phyloP scores from a whole-genome alignment of 1,140 invertebrate species.

The Tetragonula clypearis region DNA sequence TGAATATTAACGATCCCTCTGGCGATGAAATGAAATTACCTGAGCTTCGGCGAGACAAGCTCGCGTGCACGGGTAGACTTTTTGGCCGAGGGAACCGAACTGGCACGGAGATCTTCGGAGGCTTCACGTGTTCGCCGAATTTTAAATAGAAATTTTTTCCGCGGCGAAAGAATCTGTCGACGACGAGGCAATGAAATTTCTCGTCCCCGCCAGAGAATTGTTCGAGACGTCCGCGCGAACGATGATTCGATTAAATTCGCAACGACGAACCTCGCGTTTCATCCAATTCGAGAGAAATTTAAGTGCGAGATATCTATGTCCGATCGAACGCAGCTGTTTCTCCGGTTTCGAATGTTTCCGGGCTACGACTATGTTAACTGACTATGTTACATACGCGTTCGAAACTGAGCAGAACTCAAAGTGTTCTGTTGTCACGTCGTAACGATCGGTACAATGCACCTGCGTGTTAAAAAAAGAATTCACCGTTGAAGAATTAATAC shows the following conservation, averaged over 20 bases:
- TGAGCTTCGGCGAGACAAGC: background rate
- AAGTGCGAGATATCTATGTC: background rate
- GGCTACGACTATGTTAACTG: too few relatives aligned
- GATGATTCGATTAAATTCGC: background rate
- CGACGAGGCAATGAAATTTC: background rate
- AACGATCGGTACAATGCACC: too few relatives aligned
- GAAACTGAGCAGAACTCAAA: too few relatives aligned
- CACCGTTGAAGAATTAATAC: too few relatives aligned
- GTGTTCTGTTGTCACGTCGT: too few relatives aligned
- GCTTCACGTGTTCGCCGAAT: background rate
- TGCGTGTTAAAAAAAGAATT: too few relatives aligned
- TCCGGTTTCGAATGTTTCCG: too few relatives aligned
- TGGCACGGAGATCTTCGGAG: background rate
- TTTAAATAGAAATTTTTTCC: background rate
- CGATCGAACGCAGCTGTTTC: too few relatives aligned
- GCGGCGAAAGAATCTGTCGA: background rate
- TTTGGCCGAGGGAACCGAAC: too few relatives aligned
- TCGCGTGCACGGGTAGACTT: too few relatives aligned
- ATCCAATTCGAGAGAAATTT: background rate
- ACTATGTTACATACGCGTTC: too few relatives aligned
- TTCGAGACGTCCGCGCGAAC: background rate
- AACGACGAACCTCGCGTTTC: background rate
- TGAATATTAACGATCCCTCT: constrained; percentile 1
- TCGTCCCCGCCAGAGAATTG: background rate
- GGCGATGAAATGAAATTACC: constrained; percentile 37